Evolutionary conservation across 2,113 vertebrate species (phyloP).

Genomic region (Daphoenositta chrysoptera): DNA sequence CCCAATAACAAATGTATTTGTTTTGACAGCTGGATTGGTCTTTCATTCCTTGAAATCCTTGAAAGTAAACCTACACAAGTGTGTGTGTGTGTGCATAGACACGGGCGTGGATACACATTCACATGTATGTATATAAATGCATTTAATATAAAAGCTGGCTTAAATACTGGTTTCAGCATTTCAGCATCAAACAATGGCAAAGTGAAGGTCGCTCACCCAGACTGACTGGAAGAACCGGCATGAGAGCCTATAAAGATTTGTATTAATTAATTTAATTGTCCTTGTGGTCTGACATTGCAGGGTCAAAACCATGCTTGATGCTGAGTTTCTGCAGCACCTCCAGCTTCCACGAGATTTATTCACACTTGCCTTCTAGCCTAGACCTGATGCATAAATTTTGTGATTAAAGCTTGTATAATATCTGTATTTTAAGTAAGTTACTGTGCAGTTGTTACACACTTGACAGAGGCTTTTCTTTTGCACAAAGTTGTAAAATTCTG

Average conservation of each 20-base stretch:
- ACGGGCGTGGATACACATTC: not conserved
- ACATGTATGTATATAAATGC: not conserved
- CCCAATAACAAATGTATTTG: not conserved
- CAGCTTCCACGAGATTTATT: not conserved
- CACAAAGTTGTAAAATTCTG: not conserved
- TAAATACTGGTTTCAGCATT: not conserved
- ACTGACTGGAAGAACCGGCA: not conserved
- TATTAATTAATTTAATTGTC: constrained; percentile 22
- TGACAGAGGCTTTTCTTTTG: not conserved
- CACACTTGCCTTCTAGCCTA: not conserved
- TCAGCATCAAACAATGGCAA: not conserved
- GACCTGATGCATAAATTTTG: not conserved
- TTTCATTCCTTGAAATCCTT: not conserved
- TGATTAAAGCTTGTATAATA: not conserved
- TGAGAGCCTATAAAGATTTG: not conserved
- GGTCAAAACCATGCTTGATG: not conserved
- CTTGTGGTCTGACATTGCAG: not conserved
- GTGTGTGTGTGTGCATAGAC: too few species aligned
- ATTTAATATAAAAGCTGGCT: not conserved
- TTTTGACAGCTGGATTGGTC: not conserved
- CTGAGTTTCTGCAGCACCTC: not conserved
- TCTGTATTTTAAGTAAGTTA: not conserved
- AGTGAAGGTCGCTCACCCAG: not conserved
- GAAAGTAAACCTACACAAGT: not conserved
- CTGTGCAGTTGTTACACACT: not conserved